These are phyloP conservation scores for Mystacornis crossleyi DNA, from an alignment of 2,113 vertebrate species.

Conservation along the genomic window DNA sequence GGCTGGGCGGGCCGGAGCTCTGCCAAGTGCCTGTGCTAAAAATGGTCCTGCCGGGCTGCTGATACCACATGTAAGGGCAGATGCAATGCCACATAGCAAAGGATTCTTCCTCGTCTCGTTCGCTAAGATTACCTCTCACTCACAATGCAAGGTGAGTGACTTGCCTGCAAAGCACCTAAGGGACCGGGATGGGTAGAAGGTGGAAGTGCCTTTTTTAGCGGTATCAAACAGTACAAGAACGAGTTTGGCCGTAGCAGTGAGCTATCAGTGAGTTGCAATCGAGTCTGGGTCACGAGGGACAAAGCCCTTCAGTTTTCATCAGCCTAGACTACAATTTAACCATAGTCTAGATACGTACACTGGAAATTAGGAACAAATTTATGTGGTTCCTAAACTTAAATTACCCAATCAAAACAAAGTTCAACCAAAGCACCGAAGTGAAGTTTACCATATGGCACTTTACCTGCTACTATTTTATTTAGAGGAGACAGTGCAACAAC, in stretches of 20 bases:
- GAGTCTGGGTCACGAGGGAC: neutral
- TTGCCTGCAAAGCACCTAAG: neutral
- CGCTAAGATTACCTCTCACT: neutral
- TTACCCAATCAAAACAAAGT: neutral
- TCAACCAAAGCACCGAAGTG: neutral
- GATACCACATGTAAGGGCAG: fast-evolving
- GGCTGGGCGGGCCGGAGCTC: neutral
- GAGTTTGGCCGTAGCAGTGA: neutral
- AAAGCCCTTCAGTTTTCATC: neutral
- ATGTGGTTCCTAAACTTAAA: neutral
- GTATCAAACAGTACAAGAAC: neutral
- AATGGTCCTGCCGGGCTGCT: neutral
- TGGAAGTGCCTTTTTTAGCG: neutral
- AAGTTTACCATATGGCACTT: neutral
- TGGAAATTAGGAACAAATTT: neutral
- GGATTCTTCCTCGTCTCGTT: neutral
- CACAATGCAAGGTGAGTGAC: neutral
- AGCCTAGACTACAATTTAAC: neutral
- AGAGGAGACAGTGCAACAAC: neutral
- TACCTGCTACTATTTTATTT: neutral
- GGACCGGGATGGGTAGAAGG: too few relatives aligned
- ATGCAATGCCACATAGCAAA: fast-evolving
- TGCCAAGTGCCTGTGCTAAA: neutral
- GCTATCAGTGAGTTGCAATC: neutral
- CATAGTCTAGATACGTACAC: neutral